Evolutionary conservation across 2,113 vertebrate species (phyloP), one percentile per base, ranked within the genome.

Genomic region (Narcine bancroftii): DNA sequence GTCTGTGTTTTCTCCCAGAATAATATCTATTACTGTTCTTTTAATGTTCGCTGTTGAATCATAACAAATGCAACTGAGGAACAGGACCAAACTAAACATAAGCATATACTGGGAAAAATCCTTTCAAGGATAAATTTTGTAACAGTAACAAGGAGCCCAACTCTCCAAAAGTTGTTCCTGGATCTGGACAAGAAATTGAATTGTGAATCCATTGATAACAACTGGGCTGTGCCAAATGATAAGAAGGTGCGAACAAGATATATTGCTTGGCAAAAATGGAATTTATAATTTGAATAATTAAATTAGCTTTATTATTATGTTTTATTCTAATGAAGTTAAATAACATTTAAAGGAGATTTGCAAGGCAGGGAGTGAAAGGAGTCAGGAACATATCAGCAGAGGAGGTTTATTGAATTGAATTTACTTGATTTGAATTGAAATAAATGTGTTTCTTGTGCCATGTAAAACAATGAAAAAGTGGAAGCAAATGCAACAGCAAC

Each of bases 241-340:
- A 91, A 47, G 87, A 69, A 29, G 89, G 36, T 91, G 89, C 45
- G 47, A 91, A 71, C 66, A 29, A 45, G 89, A 17, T 29, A 3
- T 24, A 91, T 69, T 91, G 39, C 71, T 29, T 69, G 89, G 39
- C 89, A 91, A 69, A 33, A 69, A 91, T 33, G 36, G 56, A 69
- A 10, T 17, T 26, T 42, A 45, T 26, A 71, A 45, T 26, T 13
- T 69, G 10, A 45, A 29, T 21, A 69, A 66, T 45, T 36, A 91
- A 71, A 2, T 91, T 69, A 45, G 33, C 26, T 71, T 69, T 65
- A 19, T 39, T 89, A 19, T 9, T n/a, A n/a, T n/a, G n/a, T 24
- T 39, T 17, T 89, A 10, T 29, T 71, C 9, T 33, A 9, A 83
- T 87, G 17, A 47, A 79, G 21, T n/a, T n/a, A n/a, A n/a, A n/a